Conservation (phyloP, 2,888 invertebrate species). For the Eilema caniola region DNA sequence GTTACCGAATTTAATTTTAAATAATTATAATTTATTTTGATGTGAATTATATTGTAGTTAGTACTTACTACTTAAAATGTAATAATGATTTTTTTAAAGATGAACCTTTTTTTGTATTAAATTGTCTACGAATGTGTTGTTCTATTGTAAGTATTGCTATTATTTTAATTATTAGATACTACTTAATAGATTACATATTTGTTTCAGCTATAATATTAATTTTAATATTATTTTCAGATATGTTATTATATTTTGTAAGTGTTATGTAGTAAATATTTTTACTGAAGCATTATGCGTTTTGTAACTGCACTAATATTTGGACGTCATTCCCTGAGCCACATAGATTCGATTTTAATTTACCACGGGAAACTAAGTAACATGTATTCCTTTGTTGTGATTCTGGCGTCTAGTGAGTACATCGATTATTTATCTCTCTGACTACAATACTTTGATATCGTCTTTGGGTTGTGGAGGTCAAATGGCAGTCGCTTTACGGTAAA, state of each 20-base stretch:
- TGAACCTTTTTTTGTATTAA: background rate
- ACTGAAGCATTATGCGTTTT: background rate
- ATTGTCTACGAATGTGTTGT: background rate
- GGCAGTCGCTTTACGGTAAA: too few species aligned
- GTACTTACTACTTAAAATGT: background rate
- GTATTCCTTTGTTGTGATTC: constrained; percentile 9
- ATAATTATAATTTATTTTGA: too few species aligned
- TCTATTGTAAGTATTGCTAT: background rate
- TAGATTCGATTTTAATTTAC: background rate
- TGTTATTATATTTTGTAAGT: constrained; percentile 10
- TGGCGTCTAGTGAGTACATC: constrained; percentile 33
- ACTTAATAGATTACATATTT: background rate
- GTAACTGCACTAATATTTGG: background rate
- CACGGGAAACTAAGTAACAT: background rate
- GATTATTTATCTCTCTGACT: background rate
- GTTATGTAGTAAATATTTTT: background rate
- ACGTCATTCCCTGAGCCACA: background rate
- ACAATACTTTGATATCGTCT: too few species aligned
- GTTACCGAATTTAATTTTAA: background rate
- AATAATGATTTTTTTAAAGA: background rate
- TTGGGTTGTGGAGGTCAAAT: too few species aligned
- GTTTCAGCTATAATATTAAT: constrained; percentile 23
- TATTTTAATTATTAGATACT: background rate
- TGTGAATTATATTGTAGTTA: background rate
- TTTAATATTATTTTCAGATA: too few species aligned